These are phyloP conservation scores for Hypomesus transpacificus DNA, from an alignment of 2,113 vertebrate species.

Conservation along the genomic window DNA sequence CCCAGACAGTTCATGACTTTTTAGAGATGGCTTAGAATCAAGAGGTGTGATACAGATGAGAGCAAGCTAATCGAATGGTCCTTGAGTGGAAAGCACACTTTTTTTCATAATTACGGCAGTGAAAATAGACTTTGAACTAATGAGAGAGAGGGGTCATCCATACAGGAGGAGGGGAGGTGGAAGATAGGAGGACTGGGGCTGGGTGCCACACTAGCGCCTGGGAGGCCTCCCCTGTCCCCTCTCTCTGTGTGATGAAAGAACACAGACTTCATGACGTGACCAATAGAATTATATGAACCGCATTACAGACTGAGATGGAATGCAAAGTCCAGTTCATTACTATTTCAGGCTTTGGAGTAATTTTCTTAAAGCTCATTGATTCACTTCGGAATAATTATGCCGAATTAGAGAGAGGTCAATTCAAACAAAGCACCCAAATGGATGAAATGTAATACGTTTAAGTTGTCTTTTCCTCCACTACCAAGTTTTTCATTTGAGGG, in stretches of 20 bases:
- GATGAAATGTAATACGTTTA: slow-evolving; percentile 35
- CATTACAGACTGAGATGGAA: slow-evolving; percentile 22
- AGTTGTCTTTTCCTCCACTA: slow-evolving; percentile 23
- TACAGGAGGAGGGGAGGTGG: slow-evolving; percentile 29
- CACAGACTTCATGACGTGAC: slow-evolving; percentile 30
- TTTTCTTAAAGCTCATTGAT: slow-evolving; percentile 53
- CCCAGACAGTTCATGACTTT: slow-evolving; percentile 19
- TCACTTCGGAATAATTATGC: slow-evolving; percentile 50
- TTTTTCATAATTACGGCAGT: slow-evolving; percentile 22
- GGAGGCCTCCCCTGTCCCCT: slow-evolving; percentile 35
- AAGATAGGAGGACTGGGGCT: slow-evolving; percentile 29
- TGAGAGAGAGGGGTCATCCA: slow-evolving; percentile 47
- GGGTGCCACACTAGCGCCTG: slow-evolving; percentile 20
- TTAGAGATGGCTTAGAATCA: background rate
- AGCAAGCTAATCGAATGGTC: slow-evolving; percentile 10
- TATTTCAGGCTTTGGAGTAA: slow-evolving; percentile 43
- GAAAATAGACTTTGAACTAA: slow-evolving; percentile 34
- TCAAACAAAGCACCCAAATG: slow-evolving; percentile 36
- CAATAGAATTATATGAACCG: slow-evolving; percentile 44
- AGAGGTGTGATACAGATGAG: slow-evolving; percentile 21
- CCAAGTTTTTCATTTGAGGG: slow-evolving; percentile 25
- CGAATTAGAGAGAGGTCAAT: slow-evolving; percentile 43
- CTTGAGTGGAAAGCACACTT: slow-evolving; percentile 60
- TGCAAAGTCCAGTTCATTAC: slow-evolving; percentile 36
- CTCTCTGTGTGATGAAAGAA: slow-evolving; percentile 44